Conservation (phyloP, 2,113 vertebrate species). For the Pelobates fuscus region DNA sequence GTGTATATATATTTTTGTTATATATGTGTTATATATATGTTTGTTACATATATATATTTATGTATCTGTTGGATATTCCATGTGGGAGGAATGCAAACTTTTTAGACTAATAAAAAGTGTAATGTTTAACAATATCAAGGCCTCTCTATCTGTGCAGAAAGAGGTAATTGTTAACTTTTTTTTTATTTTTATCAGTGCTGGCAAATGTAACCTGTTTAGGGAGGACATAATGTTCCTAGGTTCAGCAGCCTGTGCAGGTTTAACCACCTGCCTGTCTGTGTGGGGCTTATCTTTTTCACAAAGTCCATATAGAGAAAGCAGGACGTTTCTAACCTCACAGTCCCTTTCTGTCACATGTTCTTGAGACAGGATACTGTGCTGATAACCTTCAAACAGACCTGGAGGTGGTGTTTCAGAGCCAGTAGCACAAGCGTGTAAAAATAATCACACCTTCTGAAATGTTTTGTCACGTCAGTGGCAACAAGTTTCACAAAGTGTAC, state of each 20-base stretch:
- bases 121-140: slow-evolving; percentile 57
- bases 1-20: too few relatives aligned
- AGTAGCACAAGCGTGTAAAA: slow-evolving; percentile 59
- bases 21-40: too few relatives aligned
- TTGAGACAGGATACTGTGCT: slow-evolving; percentile 86
- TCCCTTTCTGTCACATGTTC: slow-evolving; percentile 62
- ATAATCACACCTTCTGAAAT: slow-evolving; percentile 57
- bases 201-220: slow-evolving; percentile 57
- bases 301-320: slow-evolving; percentile 53
- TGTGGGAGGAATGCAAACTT: not conserved
- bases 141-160: slow-evolving; percentile 53
- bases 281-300: slow-evolving; percentile 42
- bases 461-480: slow-evolving; percentile 65
- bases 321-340: slow-evolving; percentile 27
- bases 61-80: too few relatives aligned
- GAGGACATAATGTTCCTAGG: slow-evolving; percentile 56
- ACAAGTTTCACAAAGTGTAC: slow-evolving; percentile 46
- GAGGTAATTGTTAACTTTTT: slow-evolving; percentile 69
- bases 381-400: slow-evolving; percentile 69
- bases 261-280: slow-evolving; percentile 12
- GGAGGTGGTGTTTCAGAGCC: slow-evolving; percentile 64
- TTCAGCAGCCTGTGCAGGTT: not conserved
- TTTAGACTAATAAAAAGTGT: slow-evolving; percentile 39
- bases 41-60: too few relatives aligned
- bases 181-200: slow-evolving; percentile 63